Evolutionary conservation across 2,113 vertebrate species (phyloP).

Genomic region (Excalfactoria chinensis): DNA sequence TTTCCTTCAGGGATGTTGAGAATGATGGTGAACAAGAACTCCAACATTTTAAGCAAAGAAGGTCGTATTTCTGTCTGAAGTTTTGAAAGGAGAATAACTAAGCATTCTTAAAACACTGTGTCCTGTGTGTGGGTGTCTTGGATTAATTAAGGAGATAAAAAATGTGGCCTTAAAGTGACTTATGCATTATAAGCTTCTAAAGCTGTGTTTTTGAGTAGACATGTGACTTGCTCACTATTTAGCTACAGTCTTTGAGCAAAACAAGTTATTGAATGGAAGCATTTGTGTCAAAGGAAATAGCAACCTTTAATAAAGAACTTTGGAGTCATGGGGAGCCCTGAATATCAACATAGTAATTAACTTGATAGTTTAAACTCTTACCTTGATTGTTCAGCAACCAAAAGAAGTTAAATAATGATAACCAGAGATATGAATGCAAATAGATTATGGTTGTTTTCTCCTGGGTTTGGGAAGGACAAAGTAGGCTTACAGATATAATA

Average conservation of each 20-base stretch:
- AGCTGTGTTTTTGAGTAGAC: not conserved
- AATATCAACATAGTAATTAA: not conserved
- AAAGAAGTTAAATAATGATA: not conserved
- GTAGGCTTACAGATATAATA: not conserved
- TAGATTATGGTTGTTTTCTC: not conserved
- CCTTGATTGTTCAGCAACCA: not conserved
- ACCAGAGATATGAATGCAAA: not conserved
- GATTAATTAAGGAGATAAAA: not conserved
- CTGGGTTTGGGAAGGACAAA: not conserved
- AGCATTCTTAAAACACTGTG: not conserved
- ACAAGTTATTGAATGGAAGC: not conserved
- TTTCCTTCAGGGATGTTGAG: not conserved
- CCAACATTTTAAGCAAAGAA: not conserved
- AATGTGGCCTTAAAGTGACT: not conserved
- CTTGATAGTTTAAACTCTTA: not conserved
- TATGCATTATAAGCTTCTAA: not conserved
- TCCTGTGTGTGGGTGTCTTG: not conserved
- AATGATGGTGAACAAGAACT: not conserved
- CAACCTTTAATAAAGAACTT: not conserved
- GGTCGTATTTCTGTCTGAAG: not conserved
- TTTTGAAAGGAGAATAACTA: not conserved
- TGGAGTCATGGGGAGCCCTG: not conserved
- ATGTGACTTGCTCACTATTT: not conserved
- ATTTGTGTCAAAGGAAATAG: not conserved
- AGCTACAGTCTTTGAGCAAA: not conserved